Conservation (phyloP, 1,140 invertebrate species). For the Mercenaria mercenaria region DNA sequence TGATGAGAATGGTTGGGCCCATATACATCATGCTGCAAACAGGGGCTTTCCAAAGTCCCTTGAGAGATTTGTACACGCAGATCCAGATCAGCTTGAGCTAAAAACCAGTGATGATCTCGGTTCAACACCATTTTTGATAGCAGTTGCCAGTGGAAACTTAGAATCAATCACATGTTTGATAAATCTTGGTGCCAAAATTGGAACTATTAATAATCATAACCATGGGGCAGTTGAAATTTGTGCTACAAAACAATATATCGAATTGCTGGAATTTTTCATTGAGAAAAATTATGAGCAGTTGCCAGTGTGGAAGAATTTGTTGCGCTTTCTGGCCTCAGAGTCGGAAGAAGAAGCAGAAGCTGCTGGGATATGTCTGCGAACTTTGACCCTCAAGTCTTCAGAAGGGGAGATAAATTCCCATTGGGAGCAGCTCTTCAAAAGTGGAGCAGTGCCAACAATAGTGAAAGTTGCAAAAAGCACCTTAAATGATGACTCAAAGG, state of each 20-base stretch:
- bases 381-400: constrained; percentile 77
- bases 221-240: constrained; percentile 84
- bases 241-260: constrained; percentile 79
- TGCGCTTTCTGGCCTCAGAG: constrained; percentile 82
- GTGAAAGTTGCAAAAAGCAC: constrained; percentile 80
- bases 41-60: constrained; percentile 83
- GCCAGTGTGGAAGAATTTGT: constrained; percentile 84
- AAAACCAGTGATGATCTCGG: constrained; percentile 82
- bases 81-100: constrained; percentile 80
- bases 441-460: constrained; percentile 79
- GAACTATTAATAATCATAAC: constrained; percentile 79
- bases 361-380: constrained; percentile 82
- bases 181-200: constrained; percentile 78
- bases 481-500: constrained; percentile 79
- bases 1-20: constrained; percentile 84
- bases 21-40: constrained; percentile 84
- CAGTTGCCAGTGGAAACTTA: constrained; percentile 80
- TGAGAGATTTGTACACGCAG: constrained; percentile 81
- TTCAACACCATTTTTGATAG: constrained; percentile 84
- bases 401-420: constrained; percentile 75
- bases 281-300: constrained; percentile 76
- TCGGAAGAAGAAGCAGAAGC: constrained; percentile 81
- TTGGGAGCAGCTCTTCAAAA: constrained; percentile 76
- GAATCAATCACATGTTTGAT: constrained; percentile 82
- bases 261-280: constrained; percentile 82